Conservation (phyloP, 1,140 invertebrate genomes). For the Dinoponera quadriceps region DNA sequence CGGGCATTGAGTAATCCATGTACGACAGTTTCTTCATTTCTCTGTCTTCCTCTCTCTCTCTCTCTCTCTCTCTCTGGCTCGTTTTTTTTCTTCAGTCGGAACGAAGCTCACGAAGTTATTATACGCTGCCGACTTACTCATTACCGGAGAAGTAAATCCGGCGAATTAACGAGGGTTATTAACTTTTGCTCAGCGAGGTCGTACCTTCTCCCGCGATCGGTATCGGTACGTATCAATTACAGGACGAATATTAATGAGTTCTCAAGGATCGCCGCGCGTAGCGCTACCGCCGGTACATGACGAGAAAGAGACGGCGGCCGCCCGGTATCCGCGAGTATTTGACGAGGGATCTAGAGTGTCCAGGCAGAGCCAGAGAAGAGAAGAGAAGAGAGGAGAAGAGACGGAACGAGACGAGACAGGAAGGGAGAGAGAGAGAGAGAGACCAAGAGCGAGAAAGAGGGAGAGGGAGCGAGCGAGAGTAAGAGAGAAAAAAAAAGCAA, state of each 20-base stretch:
- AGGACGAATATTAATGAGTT: slow-evolving; percentile 75
- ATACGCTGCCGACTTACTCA: slow-evolving; percentile 53
- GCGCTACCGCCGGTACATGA: slow-evolving; percentile 45
- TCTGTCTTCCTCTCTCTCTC: too few species aligned
- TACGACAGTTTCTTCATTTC: slow-evolving; percentile 25
- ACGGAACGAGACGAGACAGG: not conserved
- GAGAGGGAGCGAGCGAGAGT: slow-evolving; percentile 32
- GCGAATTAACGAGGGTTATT: slow-evolving; percentile 72
- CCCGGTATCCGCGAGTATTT: slow-evolving; percentile 70
- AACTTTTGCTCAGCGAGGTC: slow-evolving; percentile 47
- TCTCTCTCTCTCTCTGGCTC: not conserved
- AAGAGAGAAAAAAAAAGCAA: slow-evolving; percentile 69
- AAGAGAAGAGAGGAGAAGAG: slow-evolving; percentile 8
- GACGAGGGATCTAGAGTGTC: slow-evolving; percentile 74
- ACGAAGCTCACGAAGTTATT: slow-evolving; percentile 60
- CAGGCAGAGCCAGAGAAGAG: slow-evolving; percentile 9
- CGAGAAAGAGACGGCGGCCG: slow-evolving; percentile 25
- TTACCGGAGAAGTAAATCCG: slow-evolving; percentile 66
- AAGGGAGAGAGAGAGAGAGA: slow-evolving; percentile 16
- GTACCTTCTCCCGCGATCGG: slow-evolving; percentile 51
- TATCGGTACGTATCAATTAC: slow-evolving; percentile 75
- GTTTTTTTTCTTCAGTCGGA: slow-evolving; percentile 34
- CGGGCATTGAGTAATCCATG: slow-evolving; percentile 49
- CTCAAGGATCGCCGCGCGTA: slow-evolving; percentile 32
- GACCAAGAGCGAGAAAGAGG: not conserved